phyloP scores from a whole-genome alignment of 1,140 invertebrate species.

The Heliconius melpomene region DNA sequence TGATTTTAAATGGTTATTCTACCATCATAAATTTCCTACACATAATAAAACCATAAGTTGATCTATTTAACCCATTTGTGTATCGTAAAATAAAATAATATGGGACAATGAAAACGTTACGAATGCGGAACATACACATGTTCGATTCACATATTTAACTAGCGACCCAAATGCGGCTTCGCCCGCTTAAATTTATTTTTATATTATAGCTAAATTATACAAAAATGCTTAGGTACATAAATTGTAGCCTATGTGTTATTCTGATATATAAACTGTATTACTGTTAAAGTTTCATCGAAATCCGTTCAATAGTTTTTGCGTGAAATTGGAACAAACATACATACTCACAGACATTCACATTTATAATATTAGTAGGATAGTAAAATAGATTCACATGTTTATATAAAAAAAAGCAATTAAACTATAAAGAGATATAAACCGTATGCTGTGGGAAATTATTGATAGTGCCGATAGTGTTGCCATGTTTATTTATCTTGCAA shows the following conservation, averaged over 20 bases:
- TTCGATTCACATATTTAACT: slow-evolving; percentile 11
- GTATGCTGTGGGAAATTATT: background rate
- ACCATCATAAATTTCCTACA: slow-evolving; percentile 43
- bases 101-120: slow-evolving; percentile 51
- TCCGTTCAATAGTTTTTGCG: too few relatives aligned
- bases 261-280: too few relatives aligned
- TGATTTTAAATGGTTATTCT: background rate
- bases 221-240: too few relatives aligned
- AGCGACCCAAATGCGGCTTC: too few relatives aligned
- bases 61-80: slow-evolving; percentile 54
- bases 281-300: too few relatives aligned
- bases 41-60: background rate
- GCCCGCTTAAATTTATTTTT: too few relatives aligned
- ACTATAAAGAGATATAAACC: slow-evolving; percentile 3
- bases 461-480: background rate
- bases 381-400: slow-evolving; percentile 25
- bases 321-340: too few relatives aligned
- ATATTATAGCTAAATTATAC: too few relatives aligned
- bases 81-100: slow-evolving; percentile 56
- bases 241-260: too few relatives aligned
- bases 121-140: slow-evolving; percentile 47
- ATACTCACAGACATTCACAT: too few relatives aligned
- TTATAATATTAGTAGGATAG: too few relatives aligned
- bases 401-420: slow-evolving; percentile 13
- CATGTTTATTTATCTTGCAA: background rate